Conservation (phyloP, 1,140 invertebrate genomes). For the Brachionus paranguensis region DNA sequence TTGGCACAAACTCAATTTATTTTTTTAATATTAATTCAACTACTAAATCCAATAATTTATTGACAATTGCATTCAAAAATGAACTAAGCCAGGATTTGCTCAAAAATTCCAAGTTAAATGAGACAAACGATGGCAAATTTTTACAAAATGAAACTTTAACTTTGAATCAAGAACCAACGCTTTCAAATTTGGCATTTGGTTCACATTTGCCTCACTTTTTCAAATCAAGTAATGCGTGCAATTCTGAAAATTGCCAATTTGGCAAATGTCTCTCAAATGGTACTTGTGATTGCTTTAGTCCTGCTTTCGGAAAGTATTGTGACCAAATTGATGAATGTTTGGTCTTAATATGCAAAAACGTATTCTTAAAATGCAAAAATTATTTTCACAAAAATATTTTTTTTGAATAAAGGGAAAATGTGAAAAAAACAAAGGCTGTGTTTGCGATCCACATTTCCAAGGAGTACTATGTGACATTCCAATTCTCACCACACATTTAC, state of each 20-base stretch:
- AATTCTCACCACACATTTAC: neutral
- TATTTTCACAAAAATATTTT: neutral
- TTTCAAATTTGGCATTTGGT: neutral
- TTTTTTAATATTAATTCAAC: neutral
- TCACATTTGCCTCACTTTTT: neutral
- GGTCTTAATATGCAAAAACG: neutral
- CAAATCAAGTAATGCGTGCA: neutral
- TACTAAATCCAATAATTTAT: neutral
- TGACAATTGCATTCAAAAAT: neutral
- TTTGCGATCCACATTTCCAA: neutral
- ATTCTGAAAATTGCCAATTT: constrained; percentile 5
- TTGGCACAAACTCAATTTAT: neutral
- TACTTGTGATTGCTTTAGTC: constrained; percentile 10
- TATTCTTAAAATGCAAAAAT: neutral
- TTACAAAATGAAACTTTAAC: neutral
- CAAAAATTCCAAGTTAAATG: neutral
- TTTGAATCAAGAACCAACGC: neutral
- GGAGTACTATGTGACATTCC: constrained; percentile 16
- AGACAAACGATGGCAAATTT: neutral
- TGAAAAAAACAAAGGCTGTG: constrained; percentile 15
- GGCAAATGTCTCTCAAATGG: constrained; percentile 29
- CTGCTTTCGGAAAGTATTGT: constrained; percentile 33
- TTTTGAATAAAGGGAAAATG: neutral
- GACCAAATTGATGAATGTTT: constrained; percentile 38
- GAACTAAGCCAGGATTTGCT: neutral